Evolutionary conservation across 2,888 invertebrate species (phyloP).

Genomic region (Diaphora mendica): DNA sequence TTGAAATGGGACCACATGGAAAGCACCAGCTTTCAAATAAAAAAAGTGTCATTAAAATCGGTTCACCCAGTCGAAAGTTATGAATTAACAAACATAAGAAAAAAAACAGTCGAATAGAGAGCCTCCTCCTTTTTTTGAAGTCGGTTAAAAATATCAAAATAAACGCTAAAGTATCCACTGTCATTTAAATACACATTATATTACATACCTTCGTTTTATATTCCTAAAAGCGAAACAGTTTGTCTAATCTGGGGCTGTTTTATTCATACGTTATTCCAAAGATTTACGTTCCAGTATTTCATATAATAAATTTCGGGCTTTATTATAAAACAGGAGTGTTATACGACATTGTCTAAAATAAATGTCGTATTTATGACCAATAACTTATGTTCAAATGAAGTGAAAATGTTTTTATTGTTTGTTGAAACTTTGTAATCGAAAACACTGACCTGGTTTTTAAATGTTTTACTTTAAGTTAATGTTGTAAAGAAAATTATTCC

Average conservation of each 20-base stretch:
- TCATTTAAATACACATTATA: neutral
- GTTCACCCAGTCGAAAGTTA: no score
- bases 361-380: conserved; percentile 18
- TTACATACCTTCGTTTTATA: neutral
- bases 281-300: conserved; percentile 30
- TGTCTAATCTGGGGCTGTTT: conserved; percentile 9
- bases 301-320: conserved; percentile 28
- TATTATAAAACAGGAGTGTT: conserved; percentile 16
- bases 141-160: no score
- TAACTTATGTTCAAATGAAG: conserved; percentile 11
- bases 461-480: neutral
- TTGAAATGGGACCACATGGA: no score
- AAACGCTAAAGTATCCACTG: no score
- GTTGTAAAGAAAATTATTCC: neutral
- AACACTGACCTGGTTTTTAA: neutral
- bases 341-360: conserved; percentile 16
- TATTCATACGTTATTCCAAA: conserved; percentile 28
- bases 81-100: no score
- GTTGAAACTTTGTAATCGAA: neutral
- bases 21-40: no score
- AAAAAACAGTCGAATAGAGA: no score
- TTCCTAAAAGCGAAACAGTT: conserved; percentile 10
- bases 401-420: conserved; percentile 14
- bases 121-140: no score
- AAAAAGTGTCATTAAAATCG: no score